phyloP scores from a whole-genome alignment of 2,888 invertebrate genomes.

The Ennomos quercinarius region DNA sequence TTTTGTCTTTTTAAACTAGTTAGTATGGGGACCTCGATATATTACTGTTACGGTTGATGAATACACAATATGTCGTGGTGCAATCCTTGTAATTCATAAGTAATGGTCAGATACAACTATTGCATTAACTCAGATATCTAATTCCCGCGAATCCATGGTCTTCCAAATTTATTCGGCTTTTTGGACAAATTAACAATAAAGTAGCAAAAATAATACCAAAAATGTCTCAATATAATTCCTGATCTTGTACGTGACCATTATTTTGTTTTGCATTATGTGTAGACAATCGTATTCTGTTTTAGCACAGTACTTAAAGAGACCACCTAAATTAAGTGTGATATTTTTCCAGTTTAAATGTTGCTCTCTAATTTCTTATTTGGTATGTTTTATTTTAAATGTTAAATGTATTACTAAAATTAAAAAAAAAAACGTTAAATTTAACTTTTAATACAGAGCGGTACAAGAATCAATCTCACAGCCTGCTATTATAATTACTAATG shows the following conservation, averaged over 20 bases:
- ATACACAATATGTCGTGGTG: constrained; percentile 65
- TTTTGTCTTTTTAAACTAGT: constrained; percentile 54
- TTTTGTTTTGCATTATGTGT: constrained; percentile 54
- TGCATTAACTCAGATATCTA: constrained; percentile 43
- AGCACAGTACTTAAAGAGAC: constrained; percentile 78
- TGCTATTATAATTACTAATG: constrained; percentile 21
- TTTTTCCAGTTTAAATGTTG: constrained; percentile 66
- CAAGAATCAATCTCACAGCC: constrained; percentile 37
- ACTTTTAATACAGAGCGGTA: constrained; percentile 35
- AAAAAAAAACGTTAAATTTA: constrained; percentile 14
- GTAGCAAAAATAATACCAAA: constrained; percentile 23
- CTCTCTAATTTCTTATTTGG: constrained; percentile 68
- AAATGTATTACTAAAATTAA: constrained; percentile 23
- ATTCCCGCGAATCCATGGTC: constrained; percentile 60
- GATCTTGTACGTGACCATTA: constrained; percentile 66
- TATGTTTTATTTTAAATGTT: constrained; percentile 38
- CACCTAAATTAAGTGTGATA: constrained; percentile 80
- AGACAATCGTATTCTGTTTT: constrained; percentile 49
- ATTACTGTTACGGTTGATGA: constrained; percentile 50
- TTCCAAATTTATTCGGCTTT: constrained; percentile 64
- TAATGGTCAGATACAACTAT: constrained; percentile 67
- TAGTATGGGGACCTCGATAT: constrained; percentile 48
- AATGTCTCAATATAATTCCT: constrained; percentile 33
- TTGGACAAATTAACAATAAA: constrained; percentile 45
- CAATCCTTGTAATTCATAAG: constrained; percentile 60